Percentiles rank a stretch among this genome's conserved stretches.
These are phyloP conservation scores for Siderastrea radians DNA, from an alignment of 92 coral and sea anemone genomes.

Conservation along the genomic window DNA sequence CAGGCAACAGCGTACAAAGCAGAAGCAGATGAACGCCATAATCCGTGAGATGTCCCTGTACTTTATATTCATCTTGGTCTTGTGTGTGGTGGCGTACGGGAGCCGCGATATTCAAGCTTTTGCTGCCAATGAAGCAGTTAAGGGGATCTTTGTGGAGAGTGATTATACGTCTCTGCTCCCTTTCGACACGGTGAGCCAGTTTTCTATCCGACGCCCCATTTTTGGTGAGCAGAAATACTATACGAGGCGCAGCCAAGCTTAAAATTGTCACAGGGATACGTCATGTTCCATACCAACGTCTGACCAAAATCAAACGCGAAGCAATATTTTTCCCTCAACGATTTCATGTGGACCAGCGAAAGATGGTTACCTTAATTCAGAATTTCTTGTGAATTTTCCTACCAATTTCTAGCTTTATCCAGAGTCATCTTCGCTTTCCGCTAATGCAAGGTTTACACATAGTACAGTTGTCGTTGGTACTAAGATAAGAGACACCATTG, in stretches of 20 bases:
- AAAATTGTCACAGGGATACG: too few relatives aligned
- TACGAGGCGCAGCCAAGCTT: too few relatives aligned
- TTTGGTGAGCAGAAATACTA: too few relatives aligned
- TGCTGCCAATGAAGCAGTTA: constrained; percentile 38
- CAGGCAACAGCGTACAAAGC: constrained; percentile 67
- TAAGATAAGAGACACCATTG: neutral
- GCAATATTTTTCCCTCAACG: too few relatives aligned
- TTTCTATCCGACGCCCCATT: too few relatives aligned
- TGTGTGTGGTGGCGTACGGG: constrained; percentile 84
- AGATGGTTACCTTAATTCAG: too few relatives aligned
- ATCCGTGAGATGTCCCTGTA: constrained; percentile 77
- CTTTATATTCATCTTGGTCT: constrained; percentile 66
- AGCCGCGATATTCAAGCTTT: constrained; percentile 66
- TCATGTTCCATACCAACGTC: too few relatives aligned
- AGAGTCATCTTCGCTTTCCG: too few relatives aligned
- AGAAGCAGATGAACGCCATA: constrained; percentile 86
- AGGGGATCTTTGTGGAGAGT: constrained; percentile 45
- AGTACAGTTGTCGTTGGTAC: neutral
- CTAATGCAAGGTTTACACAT: neutral
- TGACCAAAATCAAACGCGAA: too few relatives aligned
- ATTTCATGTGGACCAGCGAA: too few relatives aligned
- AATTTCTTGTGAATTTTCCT: too few relatives aligned
- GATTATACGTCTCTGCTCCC: constrained; percentile 55
- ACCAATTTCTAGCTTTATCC: too few relatives aligned
- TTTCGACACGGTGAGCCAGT: constrained; percentile 21